Evolutionary conservation across 1,140 invertebrate species (phyloP), one percentile per base, ranked within the genome.

Genomic region (Ptiloglossa arizonensis): DNA sequence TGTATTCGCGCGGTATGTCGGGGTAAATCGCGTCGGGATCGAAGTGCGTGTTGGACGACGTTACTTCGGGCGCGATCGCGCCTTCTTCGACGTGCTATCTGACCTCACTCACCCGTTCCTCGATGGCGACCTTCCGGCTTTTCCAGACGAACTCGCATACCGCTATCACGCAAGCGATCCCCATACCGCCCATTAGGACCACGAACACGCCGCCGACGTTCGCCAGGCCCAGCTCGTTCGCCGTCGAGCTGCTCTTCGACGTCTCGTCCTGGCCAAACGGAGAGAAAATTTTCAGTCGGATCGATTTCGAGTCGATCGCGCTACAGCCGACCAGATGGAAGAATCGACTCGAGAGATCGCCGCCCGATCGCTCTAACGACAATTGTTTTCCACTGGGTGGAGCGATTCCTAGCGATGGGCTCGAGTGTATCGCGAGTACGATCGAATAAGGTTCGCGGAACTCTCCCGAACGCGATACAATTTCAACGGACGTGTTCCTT

Each of bases 141-240:
- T 98, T 98, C 97, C 97, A 98, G 15, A 98, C 95, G 90, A 98
- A 98, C 92, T 98, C 98, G 89, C 97, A 96, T 24, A 98, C 96
- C 11, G 97, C 96, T 79, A 97, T 96, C 71, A 97, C 96, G 88
- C 96, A 97, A 5, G 97, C 97, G 27, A 97, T 95, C 11, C 96
- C 96, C 96, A 97, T 97, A 13, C 97, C 97, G 44, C 96, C 97
- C 94, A 98, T 96, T 24, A 99, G 94, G 0, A 99, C 97, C 0
- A 99, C 97, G 91, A 99, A 99, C 1, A 99, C 98, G 4, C 98
- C 98, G 60, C 98, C 97, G 48, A 99, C 97, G 90, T 98, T 98
- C 15, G 97, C 97, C 80, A 99, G 93, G 13, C 97, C 97, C 72
- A 97, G 92, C 92, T 97, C 96, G 91, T 97, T 97, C 27, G 96